Conservation (phyloP, 2,888 invertebrate genomes). For the Plagodis dolabraria region DNA sequence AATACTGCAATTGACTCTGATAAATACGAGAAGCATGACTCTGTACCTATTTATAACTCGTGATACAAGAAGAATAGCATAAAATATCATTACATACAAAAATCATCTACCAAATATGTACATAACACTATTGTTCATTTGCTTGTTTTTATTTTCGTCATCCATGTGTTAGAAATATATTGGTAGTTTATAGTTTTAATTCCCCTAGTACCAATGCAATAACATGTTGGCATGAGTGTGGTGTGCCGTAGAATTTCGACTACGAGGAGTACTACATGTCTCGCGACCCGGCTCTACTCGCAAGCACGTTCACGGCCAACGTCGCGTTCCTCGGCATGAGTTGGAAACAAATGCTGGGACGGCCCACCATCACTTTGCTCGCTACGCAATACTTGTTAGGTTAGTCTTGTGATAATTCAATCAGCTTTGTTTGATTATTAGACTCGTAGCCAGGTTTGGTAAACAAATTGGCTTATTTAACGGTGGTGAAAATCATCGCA, state of each 20-base stretch:
- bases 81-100: no score
- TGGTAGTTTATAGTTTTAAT: conserved; percentile 6
- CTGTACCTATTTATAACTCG: no score
- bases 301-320: conserved; percentile 97
- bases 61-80: no score
- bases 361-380: conserved; percentile 96
- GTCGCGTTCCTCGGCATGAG: conserved; percentile 97
- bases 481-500: no score
- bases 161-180: not conserved
- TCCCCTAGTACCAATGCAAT: conserved; percentile 23
- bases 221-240: conserved; percentile 61
- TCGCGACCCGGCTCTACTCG: conserved; percentile 97
- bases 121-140: no score
- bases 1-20: no score
- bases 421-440: not conserved
- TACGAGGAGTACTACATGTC: conserved; percentile 98
- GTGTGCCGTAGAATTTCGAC: conserved; percentile 91
- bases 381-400: conserved; percentile 94
- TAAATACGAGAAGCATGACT: no score
- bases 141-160: not conserved
- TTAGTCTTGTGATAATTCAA: conserved; percentile 70
- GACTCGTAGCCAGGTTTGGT: conserved; percentile 6
- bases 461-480: no score
- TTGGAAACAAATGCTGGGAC: conserved; percentile 98
- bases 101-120: no score